Conservation (phyloP, 2,797 vertebrate genomes). For the Sebastes oblongus region DNA sequence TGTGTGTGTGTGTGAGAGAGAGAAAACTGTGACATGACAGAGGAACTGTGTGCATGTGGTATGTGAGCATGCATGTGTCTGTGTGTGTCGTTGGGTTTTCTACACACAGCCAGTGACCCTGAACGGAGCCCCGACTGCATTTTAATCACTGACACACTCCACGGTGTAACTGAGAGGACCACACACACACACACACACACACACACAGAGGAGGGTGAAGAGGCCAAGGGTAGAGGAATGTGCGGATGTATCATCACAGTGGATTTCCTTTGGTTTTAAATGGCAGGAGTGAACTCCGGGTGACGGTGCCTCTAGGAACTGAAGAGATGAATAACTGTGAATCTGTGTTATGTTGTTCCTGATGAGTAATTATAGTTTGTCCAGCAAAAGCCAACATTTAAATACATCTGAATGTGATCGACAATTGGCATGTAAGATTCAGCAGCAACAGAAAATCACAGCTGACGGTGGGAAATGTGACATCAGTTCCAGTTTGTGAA, state of each 20-base stretch:
- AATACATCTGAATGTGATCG: not conserved
- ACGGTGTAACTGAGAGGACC: conserved; percentile 65
- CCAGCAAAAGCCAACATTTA: not conserved
- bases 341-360: not conserved
- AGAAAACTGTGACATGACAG: conserved; percentile 34
- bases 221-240: conserved; percentile 41
- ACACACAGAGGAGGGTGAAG: conserved; percentile 5
- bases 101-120: conserved; percentile 80
- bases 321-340: not conserved
- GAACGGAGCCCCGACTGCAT: conserved; percentile 73
- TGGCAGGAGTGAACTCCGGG: conserved; percentile 3
- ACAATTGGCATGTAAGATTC: not conserved
- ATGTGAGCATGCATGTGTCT: conserved; percentile 38
- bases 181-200: not conserved
- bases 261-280: conserved; percentile 29
- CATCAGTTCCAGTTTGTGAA: not conserved
- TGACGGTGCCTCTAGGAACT: not conserved
- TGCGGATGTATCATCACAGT: conserved; percentile 33
- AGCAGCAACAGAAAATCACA: not conserved
- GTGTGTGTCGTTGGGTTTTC: conserved; percentile 59
- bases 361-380: conserved; percentile 5
- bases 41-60: not conserved
- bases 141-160: conserved; percentile 76
- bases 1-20: conserved; percentile 23
- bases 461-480: not conserved